Conservation (phyloP, 2,888 invertebrate species). For the Petrolisthes cinctipes region DNA sequence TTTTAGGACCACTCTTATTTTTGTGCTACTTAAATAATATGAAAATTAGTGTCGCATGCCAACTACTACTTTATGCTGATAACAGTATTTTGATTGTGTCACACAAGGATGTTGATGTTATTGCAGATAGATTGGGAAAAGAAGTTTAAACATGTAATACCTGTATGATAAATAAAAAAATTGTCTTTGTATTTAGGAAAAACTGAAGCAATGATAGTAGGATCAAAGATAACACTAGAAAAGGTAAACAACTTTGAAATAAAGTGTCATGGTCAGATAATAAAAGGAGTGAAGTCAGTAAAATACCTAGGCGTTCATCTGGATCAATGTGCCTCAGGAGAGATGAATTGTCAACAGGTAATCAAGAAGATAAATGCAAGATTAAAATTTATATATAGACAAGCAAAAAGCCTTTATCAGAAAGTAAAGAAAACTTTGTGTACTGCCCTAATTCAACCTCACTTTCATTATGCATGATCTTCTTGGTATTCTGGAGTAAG, state of each 20-base stretch:
- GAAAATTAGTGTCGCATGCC: background rate
- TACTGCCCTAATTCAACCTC: conserved; percentile 12
- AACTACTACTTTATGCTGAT: conserved; percentile 6
- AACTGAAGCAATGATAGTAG: conserved; percentile 14
- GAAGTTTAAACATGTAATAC: background rate
- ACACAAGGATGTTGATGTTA: background rate
- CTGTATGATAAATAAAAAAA: conserved; percentile 10
- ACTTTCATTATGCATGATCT: conserved; percentile 3
- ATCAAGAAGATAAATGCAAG: conserved; percentile 12
- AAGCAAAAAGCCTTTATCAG: background rate
- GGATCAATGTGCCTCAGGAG: background rate
- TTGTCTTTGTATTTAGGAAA: conserved; percentile 7
- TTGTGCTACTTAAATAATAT: no score
- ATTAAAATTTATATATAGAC: background rate
- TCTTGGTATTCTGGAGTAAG: background rate
- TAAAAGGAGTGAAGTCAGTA: conserved; percentile 19
- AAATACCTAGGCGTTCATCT: conserved; percentile 1
- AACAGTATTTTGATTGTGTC: background rate
- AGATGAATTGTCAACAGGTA: background rate
- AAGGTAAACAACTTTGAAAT: no score
- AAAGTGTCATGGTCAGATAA: conserved; percentile 8
- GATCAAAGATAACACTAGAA: background rate
- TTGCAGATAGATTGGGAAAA: background rate
- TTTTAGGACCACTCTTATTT: no score
- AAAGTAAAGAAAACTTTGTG: no score